phyloP scores from a whole-genome alignment of 2,888 invertebrate species.

The Eurytoma californica region DNA sequence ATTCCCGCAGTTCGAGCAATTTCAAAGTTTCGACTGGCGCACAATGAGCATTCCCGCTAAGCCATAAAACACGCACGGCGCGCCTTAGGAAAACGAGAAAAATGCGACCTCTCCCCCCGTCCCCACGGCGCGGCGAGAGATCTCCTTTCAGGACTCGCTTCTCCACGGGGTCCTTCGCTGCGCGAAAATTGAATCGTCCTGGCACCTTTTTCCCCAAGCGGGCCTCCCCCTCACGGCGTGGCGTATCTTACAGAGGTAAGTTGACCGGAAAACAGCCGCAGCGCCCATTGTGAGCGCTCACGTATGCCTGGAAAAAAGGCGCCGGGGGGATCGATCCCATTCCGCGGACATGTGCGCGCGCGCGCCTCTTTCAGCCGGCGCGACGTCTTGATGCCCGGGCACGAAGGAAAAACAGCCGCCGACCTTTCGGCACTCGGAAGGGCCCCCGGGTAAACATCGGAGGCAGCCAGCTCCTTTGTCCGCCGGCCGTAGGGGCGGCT shows the following conservation, averaged over 20 bases:
- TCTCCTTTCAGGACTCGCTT: neutral
- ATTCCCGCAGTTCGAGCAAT: slow-evolving; percentile 35
- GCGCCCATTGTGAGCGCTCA: slow-evolving; percentile 25
- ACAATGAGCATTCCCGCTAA: neutral
- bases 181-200: slow-evolving; percentile 56
- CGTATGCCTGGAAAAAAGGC: neutral
- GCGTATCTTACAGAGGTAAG: slow-evolving; percentile 28
- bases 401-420: slow-evolving; percentile 34
- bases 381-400: slow-evolving; percentile 21
- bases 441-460: slow-evolving; percentile 29
- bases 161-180: neutral
- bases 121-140: neutral
- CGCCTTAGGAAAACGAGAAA: neutral
- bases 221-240: neutral
- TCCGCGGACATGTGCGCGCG: slow-evolving; percentile 28
- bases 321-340: neutral
- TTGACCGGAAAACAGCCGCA: slow-evolving; percentile 56
- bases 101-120: neutral
- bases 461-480: neutral
- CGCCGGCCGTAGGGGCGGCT: slow-evolving; percentile 5
- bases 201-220: slow-evolving; percentile 3
- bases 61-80: neutral
- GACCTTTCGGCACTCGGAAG: neutral
- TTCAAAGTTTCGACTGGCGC: slow-evolving; percentile 53
- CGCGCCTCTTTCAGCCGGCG: slow-evolving; percentile 24